Evolutionary conservation across 1,140 invertebrate genomes (phyloP).

Genomic region (Sinonovacula constricta): DNA sequence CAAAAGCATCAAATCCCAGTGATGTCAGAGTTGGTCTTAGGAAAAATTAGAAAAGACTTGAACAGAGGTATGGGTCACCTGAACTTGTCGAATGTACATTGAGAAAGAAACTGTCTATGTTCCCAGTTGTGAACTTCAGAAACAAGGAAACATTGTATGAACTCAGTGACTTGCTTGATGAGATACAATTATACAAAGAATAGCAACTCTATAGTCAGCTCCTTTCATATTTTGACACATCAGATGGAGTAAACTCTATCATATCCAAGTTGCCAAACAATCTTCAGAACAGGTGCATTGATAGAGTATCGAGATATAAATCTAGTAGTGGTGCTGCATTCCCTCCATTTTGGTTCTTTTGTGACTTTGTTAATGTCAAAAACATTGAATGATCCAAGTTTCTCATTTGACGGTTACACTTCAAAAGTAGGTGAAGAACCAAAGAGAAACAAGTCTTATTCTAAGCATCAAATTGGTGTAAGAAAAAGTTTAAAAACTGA

Average conservation of each 20-base stretch:
- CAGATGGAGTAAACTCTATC: constrained; percentile 19
- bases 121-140: constrained; percentile 13
- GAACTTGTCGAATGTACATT: constrained; percentile 29
- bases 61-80: constrained; percentile 25
- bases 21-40: background rate
- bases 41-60: constrained; percentile 16
- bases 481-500: no score
- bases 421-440: no score
- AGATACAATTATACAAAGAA: constrained; percentile 30
- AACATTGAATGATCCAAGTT: constrained; percentile 34
- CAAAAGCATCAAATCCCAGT: background rate
- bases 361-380: constrained; percentile 1
- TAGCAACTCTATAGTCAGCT: background rate
- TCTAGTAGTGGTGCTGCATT: background rate
- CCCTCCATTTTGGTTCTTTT: constrained; percentile 20
- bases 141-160: constrained; percentile 19
- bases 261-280: constrained; percentile 41
- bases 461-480: no score
- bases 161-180: constrained; percentile 13
- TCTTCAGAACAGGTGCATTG: constrained; percentile 39
- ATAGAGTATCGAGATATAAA: constrained; percentile 11
- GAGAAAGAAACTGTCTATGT: constrained; percentile 15
- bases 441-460: no score
- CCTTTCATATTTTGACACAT: constrained; percentile 41
- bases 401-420: constrained; percentile 3